Percentiles rank a stretch among this genome's conserved stretches.
Conservation (phyloP, 1,140 invertebrate genomes). For the Agrypnia vestita region DNA sequence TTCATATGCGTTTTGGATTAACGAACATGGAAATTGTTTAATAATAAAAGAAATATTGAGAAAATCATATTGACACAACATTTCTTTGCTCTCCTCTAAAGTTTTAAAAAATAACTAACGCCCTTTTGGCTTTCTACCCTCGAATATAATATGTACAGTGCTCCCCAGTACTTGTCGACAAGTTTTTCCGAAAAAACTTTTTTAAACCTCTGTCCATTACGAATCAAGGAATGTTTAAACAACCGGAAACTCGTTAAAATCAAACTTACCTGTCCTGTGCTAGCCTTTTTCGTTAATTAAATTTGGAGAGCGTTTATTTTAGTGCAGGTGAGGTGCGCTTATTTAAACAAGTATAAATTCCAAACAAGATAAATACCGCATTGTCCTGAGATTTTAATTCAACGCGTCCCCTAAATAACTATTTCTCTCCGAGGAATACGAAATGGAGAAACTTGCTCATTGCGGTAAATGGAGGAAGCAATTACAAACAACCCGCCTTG, state of each 20-base stretch:
- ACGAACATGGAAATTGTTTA: too few species aligned
- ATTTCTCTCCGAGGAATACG: neutral
- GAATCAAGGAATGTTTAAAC: neutral
- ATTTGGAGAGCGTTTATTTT: neutral
- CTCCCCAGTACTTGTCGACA: too few species aligned
- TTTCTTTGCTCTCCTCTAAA: too few species aligned
- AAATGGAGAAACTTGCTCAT: neutral
- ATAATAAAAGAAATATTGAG: too few species aligned
- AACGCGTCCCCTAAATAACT: neutral
- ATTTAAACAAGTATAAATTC: constrained; percentile 24
- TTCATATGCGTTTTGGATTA: too few species aligned
- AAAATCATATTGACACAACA: too few species aligned
- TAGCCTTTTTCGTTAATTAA: neutral
- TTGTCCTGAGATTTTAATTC: constrained; percentile 20
- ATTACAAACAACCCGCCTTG: neutral
- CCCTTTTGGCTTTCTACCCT: too few species aligned
- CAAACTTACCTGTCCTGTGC: neutral
- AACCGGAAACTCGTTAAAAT: constrained; percentile 1
- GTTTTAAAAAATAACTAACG: too few species aligned
- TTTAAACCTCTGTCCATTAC: neutral
- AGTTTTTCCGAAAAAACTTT: too few species aligned
- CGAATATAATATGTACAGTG: too few species aligned
- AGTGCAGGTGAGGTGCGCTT: neutral
- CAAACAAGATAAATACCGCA: constrained; percentile 25
- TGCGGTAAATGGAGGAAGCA: neutral